Evolutionary conservation across 2,113 vertebrate species (phyloP), one percentile per base, ranked within the genome.

Genomic region (Symphodus melops): DNA sequence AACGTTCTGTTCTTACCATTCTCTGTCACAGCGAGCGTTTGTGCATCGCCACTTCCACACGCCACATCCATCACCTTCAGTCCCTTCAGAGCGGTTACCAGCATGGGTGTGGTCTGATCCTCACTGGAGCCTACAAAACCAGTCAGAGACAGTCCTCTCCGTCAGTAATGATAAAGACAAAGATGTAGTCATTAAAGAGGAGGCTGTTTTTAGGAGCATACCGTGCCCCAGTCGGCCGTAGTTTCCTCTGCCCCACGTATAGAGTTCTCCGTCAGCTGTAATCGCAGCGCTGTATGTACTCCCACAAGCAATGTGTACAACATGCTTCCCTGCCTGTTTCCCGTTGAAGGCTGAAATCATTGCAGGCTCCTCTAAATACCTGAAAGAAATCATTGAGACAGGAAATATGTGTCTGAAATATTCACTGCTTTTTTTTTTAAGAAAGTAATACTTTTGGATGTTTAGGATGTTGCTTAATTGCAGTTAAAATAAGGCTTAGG

Each of bases 221-320:
- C 98, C 98, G 3, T 99, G 98, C 39, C 98, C 98, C 48, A 99
- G 94, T 0, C 98, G 95, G 68, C 98, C 98, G 1, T 99, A 99
- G 94, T 99, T 99, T 37, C 98, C 98, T 21, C 98, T 87, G 54
- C 98, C 98, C 98, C 98, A 98, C 0, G 98, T 99, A 41, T 97
- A 99, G 1, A 99, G 94, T 76, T 98, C 98, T 12, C 98, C 98
- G 65, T 99, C 97, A 0, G 97, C 96, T 8, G 97, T 99, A 88
- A 99, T 93, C 0, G 96, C 98, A 0, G 97, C 96, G 0, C 98
- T 99, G 51, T 99, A 99, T 0, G 98, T 99, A 91, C 98, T 99
- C 37, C 98, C 98, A 53, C 98, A 99, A 0, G 97, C 96, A 4
- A 99, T 90, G 68, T 98, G 96, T 25, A 98, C 93, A 77, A 98